Base-by-base conservation (phyloP, 2,113 vertebrate genomes). In the Oophaga pumilio region DNA sequence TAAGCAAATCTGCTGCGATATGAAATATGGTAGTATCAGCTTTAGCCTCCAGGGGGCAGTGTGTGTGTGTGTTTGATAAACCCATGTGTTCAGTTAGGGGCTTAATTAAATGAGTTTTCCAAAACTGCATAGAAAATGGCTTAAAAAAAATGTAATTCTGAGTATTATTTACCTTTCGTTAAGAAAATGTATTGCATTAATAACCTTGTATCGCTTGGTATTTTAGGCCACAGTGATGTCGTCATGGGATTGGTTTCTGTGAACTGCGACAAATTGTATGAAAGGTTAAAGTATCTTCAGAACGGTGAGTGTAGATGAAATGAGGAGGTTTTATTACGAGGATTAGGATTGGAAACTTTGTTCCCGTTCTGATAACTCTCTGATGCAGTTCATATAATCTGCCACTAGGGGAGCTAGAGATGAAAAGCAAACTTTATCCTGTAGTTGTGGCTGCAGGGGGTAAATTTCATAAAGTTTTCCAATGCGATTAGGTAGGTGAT, bases 211-310 rank as follows among this genome's bases (percentile, higher is more conserved):
- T 22, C 17, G 22, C 71, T 50, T 50, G 33, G 17, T 74, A 43
- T 74, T 80, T 7, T 74, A 99, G 98, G 98, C 49, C 98, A 99
- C 90, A 96, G 95, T 56, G 98, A 99, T 69, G 97, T 97, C 24
- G 93, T 99, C 0, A 97, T 99, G 97, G 98, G 98, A 8, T 91
- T 99, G 85, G 93, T 97, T 68, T 99, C 98, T 0, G 76, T 96
- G 7, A 98, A 94, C 82, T 90, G 90, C 17, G 94, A 96, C 0
- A 93, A 94, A 1, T 92, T 99, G 22, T 91, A 97, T 0, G 90
- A 96, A 0, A 94, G 91, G 59, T 95, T 99, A 49, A 97, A 94
- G 76, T 97, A 96, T 92, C 92, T 99, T 84, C 98, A 99, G 90
- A 96, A 96, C 7, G 91, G 98, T 99, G 86, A 96, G 96, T 94